Evolutionary conservation across 2,113 vertebrate species (phyloP), one percentile per base, ranked within the genome.

Genomic region (Columbina picui): DNA sequence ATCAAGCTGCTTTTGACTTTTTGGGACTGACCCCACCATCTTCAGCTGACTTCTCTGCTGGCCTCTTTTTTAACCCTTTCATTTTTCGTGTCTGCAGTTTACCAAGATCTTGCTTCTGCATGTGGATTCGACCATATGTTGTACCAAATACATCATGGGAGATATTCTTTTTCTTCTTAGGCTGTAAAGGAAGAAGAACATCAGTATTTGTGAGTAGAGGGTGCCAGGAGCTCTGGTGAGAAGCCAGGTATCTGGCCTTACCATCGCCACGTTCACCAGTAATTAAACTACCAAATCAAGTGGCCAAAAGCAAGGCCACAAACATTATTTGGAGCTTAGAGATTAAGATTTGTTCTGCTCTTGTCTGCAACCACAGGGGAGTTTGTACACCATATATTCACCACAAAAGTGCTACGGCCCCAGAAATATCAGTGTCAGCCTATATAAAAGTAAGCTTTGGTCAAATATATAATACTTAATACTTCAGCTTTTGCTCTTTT

Each of bases 91-190:
- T 99, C 57, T 98, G 99, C 30, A 99, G 96, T 96, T 99, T 99
- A 93, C 97, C 94, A 60, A 99, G 98, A 93, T 99, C 98, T 96
- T 99, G 99, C 89, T 99, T 99, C 98, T 99, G 99, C 99, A 99
- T 99, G 96, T 99, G 99, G 85, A 99, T 98, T 21, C 98, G 98
- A 60, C 99, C 99, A 0, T 99, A 99, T 92, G 98, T 99, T 76
- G 99, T 99, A 39, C 99, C 99, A 61, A 99, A 99, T 43, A 91
- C 97, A 92, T 99, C 98, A 3, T 98, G 99, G 92, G 99, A 99
- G 74, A 99, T 97, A 88, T 99, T 99, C 98, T 99, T 99, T 97
- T 99, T 99, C 97, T 99, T 99, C 98, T 99, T 99, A 64, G 98
- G 97, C 99, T 99, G 97, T 38, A 93, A 96, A 57, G 89, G n/a